A percentile compares a stretch with the other conserved stretches of the same genome.
Conservation (phyloP, 1,140 invertebrate genomes). For the Diabrotica undecimpunctata region DNA sequence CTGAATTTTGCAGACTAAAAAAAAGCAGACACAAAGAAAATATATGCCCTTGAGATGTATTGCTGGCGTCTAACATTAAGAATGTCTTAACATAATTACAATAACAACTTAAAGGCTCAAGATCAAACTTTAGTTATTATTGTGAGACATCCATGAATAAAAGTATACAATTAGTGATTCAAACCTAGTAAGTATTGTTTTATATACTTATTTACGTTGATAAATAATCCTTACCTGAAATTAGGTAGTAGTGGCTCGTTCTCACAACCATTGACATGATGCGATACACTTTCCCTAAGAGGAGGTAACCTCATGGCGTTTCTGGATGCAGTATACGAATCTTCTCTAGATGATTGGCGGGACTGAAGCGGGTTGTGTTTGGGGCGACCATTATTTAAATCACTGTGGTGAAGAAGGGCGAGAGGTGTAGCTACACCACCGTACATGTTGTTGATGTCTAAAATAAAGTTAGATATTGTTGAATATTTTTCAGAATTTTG, state of each 20-base stretch:
- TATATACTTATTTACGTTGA: too few relatives aligned
- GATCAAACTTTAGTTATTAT: too few relatives aligned
- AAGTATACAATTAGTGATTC: too few relatives aligned
- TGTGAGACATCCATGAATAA: too few relatives aligned
- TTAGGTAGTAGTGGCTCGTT: slow-evolving; percentile 63
- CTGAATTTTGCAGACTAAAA: too few relatives aligned
- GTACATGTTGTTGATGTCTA: slow-evolving; percentile 53
- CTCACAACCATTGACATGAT: slow-evolving; percentile 53
- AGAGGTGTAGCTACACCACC: slow-evolving; percentile 67
- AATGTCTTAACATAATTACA: too few relatives aligned
- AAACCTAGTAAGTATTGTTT: too few relatives aligned
- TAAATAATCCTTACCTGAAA: slow-evolving; percentile 27
- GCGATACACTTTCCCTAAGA: slow-evolving; percentile 37
- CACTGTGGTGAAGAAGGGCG: slow-evolving; percentile 60
- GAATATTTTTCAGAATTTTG: too few relatives aligned
- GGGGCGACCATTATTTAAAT: slow-evolving; percentile 34
- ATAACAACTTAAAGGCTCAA: too few relatives aligned
- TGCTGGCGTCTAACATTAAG: too few relatives aligned
- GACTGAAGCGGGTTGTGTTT: slow-evolving; percentile 39
- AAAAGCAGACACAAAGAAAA: too few relatives aligned
- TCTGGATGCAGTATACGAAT: slow-evolving; percentile 35
- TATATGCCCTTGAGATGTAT: too few relatives aligned
- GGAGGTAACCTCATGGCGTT: slow-evolving; percentile 43
- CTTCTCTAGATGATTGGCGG: slow-evolving; percentile 36
- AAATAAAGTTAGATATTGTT: slow-evolving; percentile 16